phyloP scores from a whole-genome alignment of 2,113 vertebrate species.

The Mesoclemmys tuberculata region DNA sequence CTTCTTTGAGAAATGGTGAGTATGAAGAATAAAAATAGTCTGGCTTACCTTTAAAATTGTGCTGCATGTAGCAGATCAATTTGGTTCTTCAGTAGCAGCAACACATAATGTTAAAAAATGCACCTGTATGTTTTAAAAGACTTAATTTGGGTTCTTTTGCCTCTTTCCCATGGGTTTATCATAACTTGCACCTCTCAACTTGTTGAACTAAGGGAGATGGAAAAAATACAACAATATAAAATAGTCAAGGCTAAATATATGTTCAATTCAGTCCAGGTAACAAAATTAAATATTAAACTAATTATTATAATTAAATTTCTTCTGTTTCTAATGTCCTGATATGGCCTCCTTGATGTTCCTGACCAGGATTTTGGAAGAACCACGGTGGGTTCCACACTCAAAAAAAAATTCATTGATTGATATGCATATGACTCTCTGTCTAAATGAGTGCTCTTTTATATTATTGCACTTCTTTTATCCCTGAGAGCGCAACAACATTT shows the following conservation, averaged over 20 bases:
- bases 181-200: background rate
- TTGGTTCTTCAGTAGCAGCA: background rate
- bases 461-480: constrained; percentile 6
- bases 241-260: background rate
- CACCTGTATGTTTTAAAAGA: background rate
- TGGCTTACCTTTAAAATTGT: background rate
- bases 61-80: background rate
- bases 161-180: background rate
- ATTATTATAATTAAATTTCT: background rate
- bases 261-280: background rate
- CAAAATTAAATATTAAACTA: background rate
- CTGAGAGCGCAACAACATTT: background rate
- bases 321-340: background rate
- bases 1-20: background rate
- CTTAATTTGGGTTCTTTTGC: background rate
- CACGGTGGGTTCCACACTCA: background rate
- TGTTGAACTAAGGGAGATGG: background rate
- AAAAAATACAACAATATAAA: background rate
- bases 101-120: background rate
- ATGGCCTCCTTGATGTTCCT: background rate
- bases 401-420: too few relatives aligned
- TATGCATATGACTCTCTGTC: background rate
- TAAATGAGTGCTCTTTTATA: background rate
- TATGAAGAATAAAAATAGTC: background rate
- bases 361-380: background rate